phyloP scores from a whole-genome alignment of 2,113 vertebrate genomes.

The Amphilophus citrinellus region DNA sequence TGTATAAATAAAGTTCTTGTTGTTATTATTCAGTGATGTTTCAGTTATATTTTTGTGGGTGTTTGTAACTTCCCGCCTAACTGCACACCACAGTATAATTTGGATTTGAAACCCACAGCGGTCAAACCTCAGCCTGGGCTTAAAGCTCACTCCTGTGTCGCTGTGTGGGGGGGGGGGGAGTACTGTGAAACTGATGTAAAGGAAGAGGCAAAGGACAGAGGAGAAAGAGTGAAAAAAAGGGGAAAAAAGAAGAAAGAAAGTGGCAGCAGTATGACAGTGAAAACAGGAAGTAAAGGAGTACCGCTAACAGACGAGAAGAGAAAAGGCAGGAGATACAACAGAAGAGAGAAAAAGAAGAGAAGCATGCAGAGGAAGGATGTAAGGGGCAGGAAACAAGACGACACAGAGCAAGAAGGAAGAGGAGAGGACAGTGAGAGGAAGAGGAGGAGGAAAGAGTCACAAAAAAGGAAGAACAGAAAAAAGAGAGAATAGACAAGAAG shows the following conservation, averaged over 20 bases:
- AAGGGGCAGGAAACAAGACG: neutral
- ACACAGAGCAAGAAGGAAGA: neutral
- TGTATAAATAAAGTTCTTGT: neutral
- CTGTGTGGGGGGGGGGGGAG: neutral
- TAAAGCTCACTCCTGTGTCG: neutral
- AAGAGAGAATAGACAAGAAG: neutral
- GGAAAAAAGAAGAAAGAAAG: neutral
- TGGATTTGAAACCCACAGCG: neutral
- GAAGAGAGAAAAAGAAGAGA: neutral
- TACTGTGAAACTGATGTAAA: neutral
- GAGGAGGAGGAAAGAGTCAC: neutral
- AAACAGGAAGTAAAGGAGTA: constrained; percentile 8
- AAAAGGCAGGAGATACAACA: neutral
- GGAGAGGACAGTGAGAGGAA: neutral
- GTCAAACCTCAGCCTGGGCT: neutral
- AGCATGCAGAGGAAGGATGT: neutral
- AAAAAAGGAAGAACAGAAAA: neutral
- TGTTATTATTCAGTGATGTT: neutral
- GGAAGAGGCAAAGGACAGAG: neutral
- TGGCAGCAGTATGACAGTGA: neutral
- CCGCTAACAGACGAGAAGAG: neutral
- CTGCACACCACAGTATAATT: neutral
- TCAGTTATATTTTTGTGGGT: neutral
- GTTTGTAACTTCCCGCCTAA: neutral
- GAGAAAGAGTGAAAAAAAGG: neutral